phyloP scores from a whole-genome alignment of 2,797 vertebrate genomes.

The Notolabrus celidotus region DNA sequence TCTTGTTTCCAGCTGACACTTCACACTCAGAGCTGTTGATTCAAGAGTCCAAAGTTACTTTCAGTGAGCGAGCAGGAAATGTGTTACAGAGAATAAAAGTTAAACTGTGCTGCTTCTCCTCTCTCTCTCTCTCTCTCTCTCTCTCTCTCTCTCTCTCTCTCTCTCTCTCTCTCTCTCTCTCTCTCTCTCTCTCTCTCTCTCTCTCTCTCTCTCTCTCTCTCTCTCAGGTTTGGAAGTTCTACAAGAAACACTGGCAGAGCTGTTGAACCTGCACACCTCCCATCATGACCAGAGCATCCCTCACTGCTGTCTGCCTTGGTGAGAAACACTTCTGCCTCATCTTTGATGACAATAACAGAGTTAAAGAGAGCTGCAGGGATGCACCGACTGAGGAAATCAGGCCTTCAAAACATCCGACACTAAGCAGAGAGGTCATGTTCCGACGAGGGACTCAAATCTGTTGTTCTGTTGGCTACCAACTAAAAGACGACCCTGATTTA shows the following conservation, averaged over 20 bases:
- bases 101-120: constrained; percentile 30
- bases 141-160: too few species aligned
- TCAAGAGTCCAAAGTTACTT: constrained; percentile 17
- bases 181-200: too few species aligned
- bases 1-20: constrained; percentile 37
- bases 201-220: too few species aligned
- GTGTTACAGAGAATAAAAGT: constrained; percentile 20
- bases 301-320: constrained; percentile 79
- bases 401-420: too few species aligned
- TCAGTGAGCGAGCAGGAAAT: constrained; percentile 13
- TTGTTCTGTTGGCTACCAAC: too few species aligned
- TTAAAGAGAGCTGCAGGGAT: constrained; percentile 15
- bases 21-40: constrained; percentile 6
- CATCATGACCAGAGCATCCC: constrained; percentile 78
- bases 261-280: constrained; percentile 44
- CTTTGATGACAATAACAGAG: constrained; percentile 11
- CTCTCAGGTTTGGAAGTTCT: constrained; percentile 41
- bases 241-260: constrained; percentile 61
- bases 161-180: too few species aligned
- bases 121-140: constrained; percentile 45
- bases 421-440: too few species aligned
- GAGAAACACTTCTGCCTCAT: constrained; percentile 41
- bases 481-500: too few species aligned
- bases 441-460: too few species aligned
- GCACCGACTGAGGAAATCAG: too few species aligned